Percentiles rank a stretch among this genome's conserved stretches.
Conservation (phyloP, 2,113 vertebrate genomes). For the Ramphastos sulfuratus region DNA sequence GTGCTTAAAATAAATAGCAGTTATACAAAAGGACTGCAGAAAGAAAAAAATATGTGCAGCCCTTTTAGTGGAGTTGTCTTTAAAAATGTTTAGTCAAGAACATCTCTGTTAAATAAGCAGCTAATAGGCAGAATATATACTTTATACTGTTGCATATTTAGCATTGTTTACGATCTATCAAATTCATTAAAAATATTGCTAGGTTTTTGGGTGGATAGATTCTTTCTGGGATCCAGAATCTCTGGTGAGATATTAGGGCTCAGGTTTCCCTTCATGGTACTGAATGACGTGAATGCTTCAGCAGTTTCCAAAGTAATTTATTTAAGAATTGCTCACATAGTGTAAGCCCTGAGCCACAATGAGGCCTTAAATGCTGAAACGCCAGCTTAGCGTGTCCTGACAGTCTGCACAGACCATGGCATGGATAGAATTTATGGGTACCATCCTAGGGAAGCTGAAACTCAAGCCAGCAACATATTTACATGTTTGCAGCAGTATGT, state of each 20-base stretch:
- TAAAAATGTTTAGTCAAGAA: background rate
- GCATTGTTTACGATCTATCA: background rate
- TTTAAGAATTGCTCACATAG: background rate
- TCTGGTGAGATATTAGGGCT: background rate
- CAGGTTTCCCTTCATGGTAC: background rate
- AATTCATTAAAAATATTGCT: background rate
- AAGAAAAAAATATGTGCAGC: background rate
- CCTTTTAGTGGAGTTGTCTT: background rate
- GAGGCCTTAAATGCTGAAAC: background rate
- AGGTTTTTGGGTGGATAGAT: background rate
- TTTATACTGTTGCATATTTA: background rate
- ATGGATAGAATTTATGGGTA: background rate
- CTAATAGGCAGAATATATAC: background rate
- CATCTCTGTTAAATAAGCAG: background rate
- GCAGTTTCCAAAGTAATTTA: background rate
- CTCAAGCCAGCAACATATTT: background rate
- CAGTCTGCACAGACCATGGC: background rate
- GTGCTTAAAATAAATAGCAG: constrained; percentile 28
- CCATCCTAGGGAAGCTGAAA: background rate
- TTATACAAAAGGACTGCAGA: background rate
- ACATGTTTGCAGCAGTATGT: too few relatives aligned
- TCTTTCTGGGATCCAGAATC: background rate
- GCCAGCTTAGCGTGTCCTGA: background rate
- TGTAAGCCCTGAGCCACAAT: background rate
- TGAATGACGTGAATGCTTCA: background rate